Evolutionary conservation across 2,888 invertebrate genomes (phyloP).

Genomic region (Apoderus coryli): DNA sequence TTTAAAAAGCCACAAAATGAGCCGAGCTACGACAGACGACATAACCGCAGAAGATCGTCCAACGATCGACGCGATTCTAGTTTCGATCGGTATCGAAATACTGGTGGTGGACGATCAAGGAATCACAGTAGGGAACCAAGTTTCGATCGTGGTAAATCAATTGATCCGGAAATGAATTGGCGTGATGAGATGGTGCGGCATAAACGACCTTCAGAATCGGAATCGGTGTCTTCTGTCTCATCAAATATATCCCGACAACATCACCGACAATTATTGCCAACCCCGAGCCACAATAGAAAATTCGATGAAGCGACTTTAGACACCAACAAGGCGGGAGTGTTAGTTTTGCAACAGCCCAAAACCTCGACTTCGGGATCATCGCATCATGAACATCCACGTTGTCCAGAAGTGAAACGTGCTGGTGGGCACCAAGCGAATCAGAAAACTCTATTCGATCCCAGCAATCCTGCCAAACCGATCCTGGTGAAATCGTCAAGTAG

Average conservation of each 20-base stretch:
- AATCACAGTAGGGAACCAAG: slow-evolving; percentile 33
- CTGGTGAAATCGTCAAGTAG: slow-evolving; percentile 42
- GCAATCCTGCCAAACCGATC: slow-evolving; percentile 57
- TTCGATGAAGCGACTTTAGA: slow-evolving; percentile 9
- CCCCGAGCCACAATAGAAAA: too few relatives aligned
- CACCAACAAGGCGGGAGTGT: slow-evolving; percentile 27
- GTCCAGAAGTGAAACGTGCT: slow-evolving; percentile 15
- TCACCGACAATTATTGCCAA: too few relatives aligned
- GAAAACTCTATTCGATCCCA: slow-evolving; percentile 46
- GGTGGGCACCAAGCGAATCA: slow-evolving; percentile 25
- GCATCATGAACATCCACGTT: slow-evolving; percentile 10
- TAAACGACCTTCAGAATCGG: slow-evolving; percentile 24
- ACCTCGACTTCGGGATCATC: too few relatives aligned
- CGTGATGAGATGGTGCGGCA: slow-evolving; percentile 29
- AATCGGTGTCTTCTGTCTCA: too few relatives aligned
- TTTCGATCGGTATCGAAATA: slow-evolving; percentile 24
- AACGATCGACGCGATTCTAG: slow-evolving; percentile 26
- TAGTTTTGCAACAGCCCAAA: slow-evolving; percentile 25
- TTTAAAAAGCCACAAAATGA: slow-evolving; percentile 3
- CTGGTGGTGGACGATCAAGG: too few relatives aligned
- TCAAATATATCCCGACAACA: too few relatives aligned
- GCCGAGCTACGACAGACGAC: slow-evolving; percentile 10
- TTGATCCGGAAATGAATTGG: slow-evolving; percentile 28
- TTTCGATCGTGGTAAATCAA: slow-evolving; percentile 31
- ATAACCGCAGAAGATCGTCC: slow-evolving; percentile 19